phyloP scores from a whole-genome alignment of 2,797 vertebrate species.

The Meda fulgida region DNA sequence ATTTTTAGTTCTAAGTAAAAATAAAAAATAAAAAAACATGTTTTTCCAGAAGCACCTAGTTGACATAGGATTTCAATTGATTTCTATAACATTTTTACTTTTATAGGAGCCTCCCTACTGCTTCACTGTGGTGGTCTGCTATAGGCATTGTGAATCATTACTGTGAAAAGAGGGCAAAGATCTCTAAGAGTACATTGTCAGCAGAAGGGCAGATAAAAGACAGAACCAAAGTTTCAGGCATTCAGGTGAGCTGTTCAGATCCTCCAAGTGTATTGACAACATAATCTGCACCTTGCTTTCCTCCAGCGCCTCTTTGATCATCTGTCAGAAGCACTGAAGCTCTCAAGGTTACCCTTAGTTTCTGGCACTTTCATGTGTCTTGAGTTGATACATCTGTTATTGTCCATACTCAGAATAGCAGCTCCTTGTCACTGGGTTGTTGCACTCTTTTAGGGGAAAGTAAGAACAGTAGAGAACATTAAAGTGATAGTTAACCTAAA shows the following conservation, averaged over 20 bases:
- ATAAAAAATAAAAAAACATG: too few species aligned
- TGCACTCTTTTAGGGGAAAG: not conserved
- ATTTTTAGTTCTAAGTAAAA: not conserved
- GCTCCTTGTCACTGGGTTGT: slow-evolving; percentile 11
- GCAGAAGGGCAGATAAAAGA: not conserved
- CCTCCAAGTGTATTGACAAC: slow-evolving; percentile 27
- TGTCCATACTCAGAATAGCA: slow-evolving; percentile 14
- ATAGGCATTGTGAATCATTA: not conserved
- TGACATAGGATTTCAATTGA: not conserved
- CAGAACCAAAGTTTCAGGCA: slow-evolving; percentile 18
- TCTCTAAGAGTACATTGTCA: not conserved
- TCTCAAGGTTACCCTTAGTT: slow-evolving; percentile 13
- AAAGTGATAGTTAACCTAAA: not conserved
- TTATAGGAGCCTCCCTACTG: not conserved
- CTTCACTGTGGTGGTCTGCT: slow-evolving; percentile 8
- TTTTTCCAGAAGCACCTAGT: not conserved
- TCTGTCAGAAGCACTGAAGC: slow-evolving; percentile 33
- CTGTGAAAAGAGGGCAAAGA: not conserved
- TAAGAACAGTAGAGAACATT: not conserved
- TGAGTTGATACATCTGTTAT: not conserved
- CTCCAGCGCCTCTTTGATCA: slow-evolving; percentile 32
- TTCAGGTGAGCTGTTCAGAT: slow-evolving; percentile 18
- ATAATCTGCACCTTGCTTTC: slow-evolving; percentile 23
- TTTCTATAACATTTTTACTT: not conserved
- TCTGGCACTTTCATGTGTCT: slow-evolving; percentile 23